Evolutionary conservation across 2,888 invertebrate species (phyloP).

Genomic region (Ormyrus thymus): DNA sequence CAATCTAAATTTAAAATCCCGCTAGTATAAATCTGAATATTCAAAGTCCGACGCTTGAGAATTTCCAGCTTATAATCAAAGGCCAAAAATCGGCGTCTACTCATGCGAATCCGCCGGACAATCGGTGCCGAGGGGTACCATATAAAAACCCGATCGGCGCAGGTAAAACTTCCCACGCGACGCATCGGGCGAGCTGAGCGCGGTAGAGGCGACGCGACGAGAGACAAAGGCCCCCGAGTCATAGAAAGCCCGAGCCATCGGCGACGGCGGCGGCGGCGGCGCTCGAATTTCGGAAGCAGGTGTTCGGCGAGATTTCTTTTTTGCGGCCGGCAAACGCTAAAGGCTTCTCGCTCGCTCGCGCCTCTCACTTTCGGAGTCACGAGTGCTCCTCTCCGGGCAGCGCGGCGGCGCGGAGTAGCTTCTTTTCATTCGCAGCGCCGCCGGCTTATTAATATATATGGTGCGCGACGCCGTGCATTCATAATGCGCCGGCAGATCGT

Average conservation of each 20-base stretch:
- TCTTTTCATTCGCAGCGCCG: constrained; percentile 1
- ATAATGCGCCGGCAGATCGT: too few species aligned
- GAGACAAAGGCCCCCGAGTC: too few species aligned
- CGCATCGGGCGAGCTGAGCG: background rate
- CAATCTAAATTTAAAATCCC: too few species aligned
- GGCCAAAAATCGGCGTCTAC: too few species aligned
- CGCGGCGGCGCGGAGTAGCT: background rate
- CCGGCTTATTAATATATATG: constrained; percentile 36
- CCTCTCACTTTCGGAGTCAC: constrained; percentile 50
- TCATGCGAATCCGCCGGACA: too few species aligned
- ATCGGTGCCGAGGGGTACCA: too few species aligned
- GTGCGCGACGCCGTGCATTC: background rate
- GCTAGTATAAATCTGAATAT: too few species aligned
- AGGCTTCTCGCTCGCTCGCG: constrained; percentile 12
- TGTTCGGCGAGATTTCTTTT: constrained; percentile 46
- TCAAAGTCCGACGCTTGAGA: too few species aligned
- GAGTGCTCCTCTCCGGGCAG: background rate
- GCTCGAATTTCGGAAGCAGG: constrained; percentile 55
- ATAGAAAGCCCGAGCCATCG: too few species aligned
- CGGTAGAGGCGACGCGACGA: too few species aligned
- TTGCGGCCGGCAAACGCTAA: constrained; percentile 24
- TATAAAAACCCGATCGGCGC: background rate
- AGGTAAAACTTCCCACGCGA: constrained; percentile 23
- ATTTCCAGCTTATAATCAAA: too few species aligned
- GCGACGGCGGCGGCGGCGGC: background rate